phyloP scores from a whole-genome alignment of 1,140 invertebrate species.

The Ceratina japonica region DNA sequence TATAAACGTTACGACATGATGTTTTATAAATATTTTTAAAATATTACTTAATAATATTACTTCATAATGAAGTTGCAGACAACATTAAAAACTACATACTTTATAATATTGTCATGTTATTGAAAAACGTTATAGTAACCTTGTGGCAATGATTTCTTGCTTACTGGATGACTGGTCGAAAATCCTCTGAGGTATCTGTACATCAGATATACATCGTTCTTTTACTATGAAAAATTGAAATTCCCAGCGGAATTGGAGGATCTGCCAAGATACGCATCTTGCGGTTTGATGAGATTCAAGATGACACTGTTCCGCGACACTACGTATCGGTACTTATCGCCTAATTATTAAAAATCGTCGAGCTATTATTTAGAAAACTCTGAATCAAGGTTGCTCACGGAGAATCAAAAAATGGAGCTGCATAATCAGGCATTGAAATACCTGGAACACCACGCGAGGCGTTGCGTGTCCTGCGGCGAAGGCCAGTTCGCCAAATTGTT shows the following conservation, averaged over 20 bases:
- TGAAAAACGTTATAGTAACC: no score
- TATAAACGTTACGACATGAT: no score
- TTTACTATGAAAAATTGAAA: no score
- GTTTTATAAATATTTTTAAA: no score
- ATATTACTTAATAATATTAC: no score
- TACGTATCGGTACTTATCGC: conserved; percentile 76
- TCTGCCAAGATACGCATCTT: conserved; percentile 82
- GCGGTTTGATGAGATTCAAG: conserved; percentile 82
- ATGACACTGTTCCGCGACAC: conserved; percentile 80
- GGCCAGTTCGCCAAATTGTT: conserved; percentile 79
- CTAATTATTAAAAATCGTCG: neutral
- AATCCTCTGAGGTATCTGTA: no score
- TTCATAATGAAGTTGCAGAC: no score
- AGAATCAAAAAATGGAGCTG: conserved; percentile 82
- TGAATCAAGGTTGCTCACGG: conserved; percentile 79
- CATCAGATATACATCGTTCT: neutral
- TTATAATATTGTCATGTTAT: no score
- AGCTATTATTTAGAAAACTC: neutral
- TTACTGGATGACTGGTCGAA: no score
- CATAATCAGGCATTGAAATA: conserved; percentile 81
- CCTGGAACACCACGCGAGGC: conserved; percentile 80
- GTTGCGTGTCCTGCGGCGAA: conserved; percentile 80
- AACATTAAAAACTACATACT: no score
- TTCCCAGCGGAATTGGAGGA: conserved; percentile 69
- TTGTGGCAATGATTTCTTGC: no score